A percentile compares a stretch with the other conserved stretches of the same genome.
These are phyloP conservation scores for Cryptocephalus primarius DNA, from an alignment of 2,888 invertebrate genomes.

Conservation along the genomic window DNA sequence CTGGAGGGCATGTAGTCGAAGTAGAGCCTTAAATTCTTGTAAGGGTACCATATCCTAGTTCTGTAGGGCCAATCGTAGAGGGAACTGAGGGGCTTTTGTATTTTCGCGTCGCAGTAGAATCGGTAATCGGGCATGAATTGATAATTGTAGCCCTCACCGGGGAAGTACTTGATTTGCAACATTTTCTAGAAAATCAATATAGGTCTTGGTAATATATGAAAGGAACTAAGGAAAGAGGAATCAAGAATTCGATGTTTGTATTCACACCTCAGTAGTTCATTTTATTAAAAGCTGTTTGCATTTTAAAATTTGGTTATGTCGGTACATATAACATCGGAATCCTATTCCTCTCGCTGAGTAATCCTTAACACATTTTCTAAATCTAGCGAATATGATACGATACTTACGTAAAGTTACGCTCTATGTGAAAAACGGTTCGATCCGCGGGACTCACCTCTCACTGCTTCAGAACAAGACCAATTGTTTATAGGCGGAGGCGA, in stretches of 20 bases:
- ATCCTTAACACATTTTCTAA: no score
- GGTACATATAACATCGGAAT: no score
- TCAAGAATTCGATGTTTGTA: no score
- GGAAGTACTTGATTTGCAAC: conserved; percentile 21
- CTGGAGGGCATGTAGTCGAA: conserved; percentile 19
- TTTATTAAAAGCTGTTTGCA: no score
- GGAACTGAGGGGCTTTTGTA: conserved; percentile 17
- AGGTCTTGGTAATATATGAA: conserved; percentile 1
- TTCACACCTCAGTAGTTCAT: no score
- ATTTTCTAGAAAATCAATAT: conserved; percentile 8
- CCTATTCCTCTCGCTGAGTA: no score
- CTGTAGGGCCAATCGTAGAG: conserved; percentile 18
- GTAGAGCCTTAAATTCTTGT: conserved; percentile 16
- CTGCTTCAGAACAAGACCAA: background rate
- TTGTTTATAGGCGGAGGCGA: background rate
- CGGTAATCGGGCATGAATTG: conserved; percentile 20
- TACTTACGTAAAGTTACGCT: no score
- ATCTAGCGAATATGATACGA: background rate
- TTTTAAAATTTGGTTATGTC: no score
- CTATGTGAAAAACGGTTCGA: no score
- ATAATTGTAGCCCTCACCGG: conserved; percentile 20
- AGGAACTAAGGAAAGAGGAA: background rate
- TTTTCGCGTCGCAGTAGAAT: conserved; percentile 21
- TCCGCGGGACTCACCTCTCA: background rate
- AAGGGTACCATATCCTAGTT: conserved; percentile 20